These are phyloP conservation scores for Characodon lateralis DNA, from an alignment of 2,797 vertebrate genomes.

Conservation along the genomic window DNA sequence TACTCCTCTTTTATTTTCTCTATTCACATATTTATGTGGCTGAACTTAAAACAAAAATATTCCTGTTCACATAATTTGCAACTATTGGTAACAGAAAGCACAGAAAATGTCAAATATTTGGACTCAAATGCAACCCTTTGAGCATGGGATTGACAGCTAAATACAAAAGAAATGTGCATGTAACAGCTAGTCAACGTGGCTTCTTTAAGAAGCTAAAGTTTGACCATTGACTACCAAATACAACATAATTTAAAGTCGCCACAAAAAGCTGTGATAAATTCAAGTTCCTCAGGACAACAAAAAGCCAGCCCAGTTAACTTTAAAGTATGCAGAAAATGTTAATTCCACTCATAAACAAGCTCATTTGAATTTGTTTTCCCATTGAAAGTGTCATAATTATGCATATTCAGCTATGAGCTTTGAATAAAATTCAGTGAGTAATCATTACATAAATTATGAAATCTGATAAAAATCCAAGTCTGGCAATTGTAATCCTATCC, in stretches of 20 bases:
- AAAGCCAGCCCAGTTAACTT: not conserved
- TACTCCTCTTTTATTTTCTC: not conserved
- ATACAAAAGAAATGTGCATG: not conserved
- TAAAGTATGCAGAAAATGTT: not conserved
- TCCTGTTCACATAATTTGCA: no score
- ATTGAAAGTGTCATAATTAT: not conserved
- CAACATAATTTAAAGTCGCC: not conserved
- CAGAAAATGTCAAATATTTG: not conserved
- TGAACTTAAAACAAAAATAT: no score
- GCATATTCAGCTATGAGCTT: not conserved
- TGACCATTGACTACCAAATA: not conserved
- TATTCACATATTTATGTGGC: not conserved
- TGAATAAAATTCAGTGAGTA: not conserved
- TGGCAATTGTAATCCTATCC: constrained; percentile 38
- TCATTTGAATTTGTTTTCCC: not conserved
- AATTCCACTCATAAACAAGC: not conserved
- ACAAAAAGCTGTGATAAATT: not conserved
- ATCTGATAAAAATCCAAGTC: constrained; percentile 37
- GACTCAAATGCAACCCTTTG: not conserved
- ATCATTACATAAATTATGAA: not conserved
- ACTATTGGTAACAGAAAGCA: not conserved
- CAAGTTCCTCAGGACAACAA: not conserved
- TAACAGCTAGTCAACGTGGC: not conserved
- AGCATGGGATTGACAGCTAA: not conserved
- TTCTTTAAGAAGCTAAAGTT: not conserved